Percentiles rank a stretch among this genome's conserved stretches.
Evolutionary conservation across 2,797 vertebrate genomes (phyloP).

Genomic region (Rhabdomys pumilio): DNA sequence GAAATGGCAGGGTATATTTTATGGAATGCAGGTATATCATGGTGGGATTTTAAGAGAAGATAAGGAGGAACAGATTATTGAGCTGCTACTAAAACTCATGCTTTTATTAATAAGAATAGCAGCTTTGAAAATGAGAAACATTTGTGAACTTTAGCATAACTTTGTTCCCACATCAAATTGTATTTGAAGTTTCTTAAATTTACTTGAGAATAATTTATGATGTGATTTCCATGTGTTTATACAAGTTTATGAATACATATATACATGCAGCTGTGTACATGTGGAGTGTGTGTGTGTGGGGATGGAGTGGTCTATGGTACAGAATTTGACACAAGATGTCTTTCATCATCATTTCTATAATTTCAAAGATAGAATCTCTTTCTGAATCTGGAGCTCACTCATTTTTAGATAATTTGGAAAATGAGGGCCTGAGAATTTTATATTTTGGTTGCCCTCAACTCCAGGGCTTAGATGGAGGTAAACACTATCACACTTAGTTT

Average conservation of each 20-base stretch:
- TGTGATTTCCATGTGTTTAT: no score
- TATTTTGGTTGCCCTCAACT: no score
- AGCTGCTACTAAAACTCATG: neutral
- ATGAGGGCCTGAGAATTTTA: neutral
- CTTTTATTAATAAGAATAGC: neutral
- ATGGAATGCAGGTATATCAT: no score
- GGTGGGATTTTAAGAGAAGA: neutral
- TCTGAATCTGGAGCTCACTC: neutral
- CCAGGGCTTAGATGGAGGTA: neutral
- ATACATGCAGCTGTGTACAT: neutral
- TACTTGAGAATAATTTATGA: neutral
- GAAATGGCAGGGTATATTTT: no score
- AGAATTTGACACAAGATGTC: neutral
- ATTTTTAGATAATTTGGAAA: no score
- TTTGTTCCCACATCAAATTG: neutral
- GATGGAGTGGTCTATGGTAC: neutral
- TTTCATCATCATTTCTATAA: no score
- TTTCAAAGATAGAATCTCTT: neutral
- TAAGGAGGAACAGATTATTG: neutral
- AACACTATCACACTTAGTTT: no score
- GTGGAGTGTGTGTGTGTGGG: neutral
- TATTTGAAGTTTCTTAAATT: conserved; percentile 3
- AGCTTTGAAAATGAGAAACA: neutral
- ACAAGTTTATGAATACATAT: neutral
- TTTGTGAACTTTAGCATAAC: neutral